Evolutionary conservation across 2,888 invertebrate species (phyloP).

Genomic region (Troilus luridus): DNA sequence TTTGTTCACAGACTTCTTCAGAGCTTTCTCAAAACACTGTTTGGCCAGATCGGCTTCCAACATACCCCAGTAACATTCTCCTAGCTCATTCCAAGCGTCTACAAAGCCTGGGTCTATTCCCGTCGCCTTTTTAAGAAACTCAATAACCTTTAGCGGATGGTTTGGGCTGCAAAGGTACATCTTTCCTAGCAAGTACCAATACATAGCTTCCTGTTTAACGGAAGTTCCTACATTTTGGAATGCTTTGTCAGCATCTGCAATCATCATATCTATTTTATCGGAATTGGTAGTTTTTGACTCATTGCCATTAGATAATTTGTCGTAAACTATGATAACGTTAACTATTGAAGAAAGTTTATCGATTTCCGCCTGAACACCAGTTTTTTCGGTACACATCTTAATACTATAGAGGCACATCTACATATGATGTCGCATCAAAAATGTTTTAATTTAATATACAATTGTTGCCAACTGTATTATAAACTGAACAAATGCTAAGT

Average conservation of each 20-base stretch:
- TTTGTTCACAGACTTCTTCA: constrained; percentile 82
- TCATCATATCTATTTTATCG: neutral
- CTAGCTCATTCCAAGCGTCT: constrained; percentile 90
- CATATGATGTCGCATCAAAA: neutral
- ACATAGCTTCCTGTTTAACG: constrained; percentile 70
- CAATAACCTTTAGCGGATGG: constrained; percentile 80
- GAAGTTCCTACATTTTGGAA: neutral
- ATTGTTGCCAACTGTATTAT: neutral
- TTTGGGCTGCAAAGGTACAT: constrained; percentile 80
- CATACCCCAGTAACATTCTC: constrained; percentile 91
- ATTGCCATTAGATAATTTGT: neutral
- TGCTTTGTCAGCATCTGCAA: neutral
- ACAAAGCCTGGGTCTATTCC: constrained; percentile 86
- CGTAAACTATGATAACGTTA: neutral
- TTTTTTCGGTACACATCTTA: neutral
- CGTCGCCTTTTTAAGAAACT: constrained; percentile 84
- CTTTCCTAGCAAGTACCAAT: constrained; percentile 81
- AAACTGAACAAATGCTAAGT: neutral
- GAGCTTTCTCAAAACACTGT: constrained; percentile 85
- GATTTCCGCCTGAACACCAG: neutral
- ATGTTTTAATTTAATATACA: neutral
- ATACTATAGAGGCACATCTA: neutral
- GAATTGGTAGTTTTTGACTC: neutral
- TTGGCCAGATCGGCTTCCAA: constrained; percentile 84
- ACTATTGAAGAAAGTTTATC: neutral